Percentiles rank a stretch among this genome's conserved stretches.
These are phyloP conservation scores for Limanda limanda DNA, from an alignment of 2,113 vertebrate species.

Conservation along the genomic window DNA sequence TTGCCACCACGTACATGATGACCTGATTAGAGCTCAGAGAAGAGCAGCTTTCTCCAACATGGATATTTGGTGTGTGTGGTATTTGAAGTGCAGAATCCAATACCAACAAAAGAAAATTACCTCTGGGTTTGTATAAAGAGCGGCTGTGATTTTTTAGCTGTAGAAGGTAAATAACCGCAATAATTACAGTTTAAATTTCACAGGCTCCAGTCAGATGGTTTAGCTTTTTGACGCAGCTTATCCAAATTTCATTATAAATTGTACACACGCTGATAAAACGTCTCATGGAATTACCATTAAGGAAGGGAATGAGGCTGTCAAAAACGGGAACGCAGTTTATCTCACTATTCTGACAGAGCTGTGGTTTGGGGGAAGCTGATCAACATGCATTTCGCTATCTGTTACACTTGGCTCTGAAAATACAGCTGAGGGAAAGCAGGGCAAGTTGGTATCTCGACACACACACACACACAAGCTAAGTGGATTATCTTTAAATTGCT, in stretches of 20 bases:
- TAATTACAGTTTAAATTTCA: slow-evolving; percentile 2
- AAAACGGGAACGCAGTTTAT: slow-evolving; percentile 21
- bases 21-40: slow-evolving; percentile 31
- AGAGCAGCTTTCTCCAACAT: neutral
- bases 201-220: slow-evolving; percentile 7
- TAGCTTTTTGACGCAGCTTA: slow-evolving; percentile 30
- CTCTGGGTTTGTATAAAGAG: neutral
- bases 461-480: slow-evolving; percentile 61
- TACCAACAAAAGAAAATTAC: neutral
- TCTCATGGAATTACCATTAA: slow-evolving; percentile 33
- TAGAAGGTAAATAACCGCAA: neutral
- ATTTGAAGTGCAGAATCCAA: slow-evolving; percentile 26
- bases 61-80: neutral
- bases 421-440: slow-evolving; percentile 45
- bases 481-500: slow-evolving; percentile 68
- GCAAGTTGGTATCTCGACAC: slow-evolving; percentile 60
- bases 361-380: neutral
- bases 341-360: neutral
- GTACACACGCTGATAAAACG: neutral
- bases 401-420: slow-evolving; percentile 26
- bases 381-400: neutral
- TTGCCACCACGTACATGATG: neutral
- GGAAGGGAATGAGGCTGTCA: slow-evolving; percentile 1
- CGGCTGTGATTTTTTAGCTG: neutral
- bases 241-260: slow-evolving; percentile 27